Evolutionary conservation across 1,140 invertebrate genomes (phyloP), one percentile per base, ranked within the genome.

Genomic region (Drosophila orena): DNA sequence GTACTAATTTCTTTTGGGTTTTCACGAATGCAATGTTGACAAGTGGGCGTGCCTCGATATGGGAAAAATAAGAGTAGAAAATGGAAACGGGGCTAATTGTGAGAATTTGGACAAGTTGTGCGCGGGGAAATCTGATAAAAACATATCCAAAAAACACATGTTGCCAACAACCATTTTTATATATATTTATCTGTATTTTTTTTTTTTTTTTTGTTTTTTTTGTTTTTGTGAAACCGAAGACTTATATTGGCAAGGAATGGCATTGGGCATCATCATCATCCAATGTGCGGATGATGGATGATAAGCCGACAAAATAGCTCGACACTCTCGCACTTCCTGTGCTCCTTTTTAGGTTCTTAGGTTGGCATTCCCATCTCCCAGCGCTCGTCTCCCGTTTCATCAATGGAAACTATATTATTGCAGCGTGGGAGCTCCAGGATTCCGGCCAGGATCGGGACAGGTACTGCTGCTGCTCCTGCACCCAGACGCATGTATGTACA

Each of bases 221-320:
- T 8, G 27, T 46, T 15, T 11, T 5, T 12, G 43, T 72, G 78
- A 81, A 86, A 88, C 78, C 53, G 43, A 81, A 86, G 40, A 86
- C 81, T 58, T 58, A 47, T 77, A 86, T 81, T 77, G 73, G 77
- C 73, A 72, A 62, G 42, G 43, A 46, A 56, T 37, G 53, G 42
- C 61, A 49, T 37, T 66, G 35, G 15, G 15, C 60, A 58, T 70
- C 53, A 64, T 70, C 53, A 64, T 83, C 79, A 64, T 83, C 79
- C 66, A 75, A 83, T 83, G 79, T 65, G 61, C 66, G 77, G 69
- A 62, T 61, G 69, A 86, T 74, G 81, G 71, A 76, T 65, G 83
- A 86, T 88, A 88, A 79, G 84, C 70, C 71, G 79, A 61, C 77
- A 81, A 83, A 50, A 70, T 69, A 81, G 77, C 61, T 79, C 54